Base-by-base conservation (phyloP, 2,888 invertebrate genomes). In the Caradrina kadenii region DNA sequence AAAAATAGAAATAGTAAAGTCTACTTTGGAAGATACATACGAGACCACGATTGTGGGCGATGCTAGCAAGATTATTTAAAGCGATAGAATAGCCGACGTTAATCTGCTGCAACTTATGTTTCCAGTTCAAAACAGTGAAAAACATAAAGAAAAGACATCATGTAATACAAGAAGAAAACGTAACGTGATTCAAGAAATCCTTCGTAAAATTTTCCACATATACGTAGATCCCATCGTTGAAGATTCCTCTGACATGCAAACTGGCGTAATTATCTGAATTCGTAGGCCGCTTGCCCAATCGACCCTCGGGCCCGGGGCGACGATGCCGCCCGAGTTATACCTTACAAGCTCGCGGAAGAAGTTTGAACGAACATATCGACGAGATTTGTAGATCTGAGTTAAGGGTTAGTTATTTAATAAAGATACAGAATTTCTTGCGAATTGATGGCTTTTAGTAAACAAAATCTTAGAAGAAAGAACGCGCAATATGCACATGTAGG, bases 191-290 rank as follows among this genome's bases (percentile, higher is more conserved):
- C 39, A 61, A 58, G 26, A 61, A 61, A 63, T 55, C 31, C 15
- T 52, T n/a, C 19, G 21, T 42, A 48, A 66, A 63, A 42, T 69
- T 69, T 69, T 71, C 70, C 66, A 63, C 60, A 61, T 63, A 70
- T 59, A 49, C 54, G 53, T 55, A 63, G 67, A 73, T 77, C 42
- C 26, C 31, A 64, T 79, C 68, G 54, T 71, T 58, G 65, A 70
- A 79, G 79, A 78, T 81, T 72, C 73, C 71, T 71, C 75, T 82
- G 84, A 82, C 75, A 74, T 70, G 71, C 69, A 75, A 78, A 84
- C 68, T 72, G 69, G 65, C 63, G 72, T 82, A 79, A 84, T 84
- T 84, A 75, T 69, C 65, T 72, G 67, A 54, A 56, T 66, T 76
- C 72, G 69, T 73, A 70, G 61, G 62, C 56, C 61, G 75, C 67